Percentiles rank a stretch among this genome's conserved stretches.
phyloP scores from a whole-genome alignment of 1,140 invertebrate species.

The Plectrocnemia conspersa region DNA sequence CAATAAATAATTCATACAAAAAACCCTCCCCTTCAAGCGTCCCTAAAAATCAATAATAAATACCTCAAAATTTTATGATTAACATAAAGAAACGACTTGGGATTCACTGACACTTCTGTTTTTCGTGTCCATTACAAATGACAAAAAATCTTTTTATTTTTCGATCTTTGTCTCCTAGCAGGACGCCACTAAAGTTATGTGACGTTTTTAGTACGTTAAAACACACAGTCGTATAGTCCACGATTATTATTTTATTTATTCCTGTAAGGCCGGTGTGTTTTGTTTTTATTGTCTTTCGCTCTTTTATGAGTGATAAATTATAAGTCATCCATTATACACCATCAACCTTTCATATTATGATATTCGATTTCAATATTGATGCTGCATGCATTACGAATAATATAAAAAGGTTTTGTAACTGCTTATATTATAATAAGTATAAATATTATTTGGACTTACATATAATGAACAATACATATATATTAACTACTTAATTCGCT shows the following conservation, averaged over 20 bases:
- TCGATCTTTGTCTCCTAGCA: constrained; percentile 21
- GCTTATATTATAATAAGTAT: too few species aligned
- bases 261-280: constrained; percentile 10
- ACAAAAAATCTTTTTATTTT: constrained; percentile 2
- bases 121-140: constrained; percentile 4
- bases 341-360: not conserved
- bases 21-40: too few species aligned
- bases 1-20: too few species aligned
- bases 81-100: constrained; percentile 6
- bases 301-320: constrained; percentile 21
- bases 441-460: too few species aligned
- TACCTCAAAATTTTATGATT: constrained; percentile 8
- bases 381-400: too few species aligned
- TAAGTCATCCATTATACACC: not conserved
- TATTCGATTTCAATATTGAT: too few species aligned
- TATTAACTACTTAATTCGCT: too few species aligned
- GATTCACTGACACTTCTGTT: constrained; percentile 7
- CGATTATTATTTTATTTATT: not conserved
- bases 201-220: constrained; percentile 23
- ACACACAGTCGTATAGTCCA: constrained; percentile 3
- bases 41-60: too few species aligned
- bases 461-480: too few species aligned
- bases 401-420: too few species aligned
- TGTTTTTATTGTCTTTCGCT: constrained; percentile 19
- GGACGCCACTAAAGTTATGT: constrained; percentile 21